phyloP scores from a whole-genome alignment of 2,888 invertebrate species.

The Epinotia ramella region DNA sequence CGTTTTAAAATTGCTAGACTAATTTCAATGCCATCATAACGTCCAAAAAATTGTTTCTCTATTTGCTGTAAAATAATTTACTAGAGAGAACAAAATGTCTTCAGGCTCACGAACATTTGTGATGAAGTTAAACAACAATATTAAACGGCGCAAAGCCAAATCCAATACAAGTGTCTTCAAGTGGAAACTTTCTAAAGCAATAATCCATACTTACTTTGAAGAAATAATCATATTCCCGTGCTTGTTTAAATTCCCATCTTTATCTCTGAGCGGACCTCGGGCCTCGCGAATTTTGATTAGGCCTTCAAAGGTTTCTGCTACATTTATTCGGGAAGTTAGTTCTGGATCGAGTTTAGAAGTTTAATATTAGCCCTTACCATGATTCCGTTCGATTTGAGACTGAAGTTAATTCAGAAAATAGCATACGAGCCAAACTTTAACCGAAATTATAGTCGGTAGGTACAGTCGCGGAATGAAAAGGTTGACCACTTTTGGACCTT shows the following conservation, averaged over 20 bases:
- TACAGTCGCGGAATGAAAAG: no score
- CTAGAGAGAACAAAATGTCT: background rate
- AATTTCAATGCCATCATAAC: background rate
- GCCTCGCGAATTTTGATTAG: slow-evolving; percentile 68
- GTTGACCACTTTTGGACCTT: no score
- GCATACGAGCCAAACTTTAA: no score
- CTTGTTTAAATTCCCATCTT: slow-evolving; percentile 49
- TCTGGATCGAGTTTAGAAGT: slow-evolving; percentile 67
- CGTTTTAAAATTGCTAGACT: background rate
- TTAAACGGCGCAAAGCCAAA: background rate
- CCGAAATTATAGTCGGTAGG: no score
- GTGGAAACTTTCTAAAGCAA: slow-evolving; percentile 36
- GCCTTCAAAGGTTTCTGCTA: slow-evolving; percentile 75
- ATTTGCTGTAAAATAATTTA: background rate
- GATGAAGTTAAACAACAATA: slow-evolving; percentile 12
- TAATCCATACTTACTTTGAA: slow-evolving; percentile 43
- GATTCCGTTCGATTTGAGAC: background rate
- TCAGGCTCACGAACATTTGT: background rate
- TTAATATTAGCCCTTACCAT: slow-evolving; percentile 60
- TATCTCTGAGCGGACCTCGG: slow-evolving; percentile 60
- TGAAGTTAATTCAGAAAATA: background rate
- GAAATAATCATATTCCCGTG: slow-evolving; percentile 43
- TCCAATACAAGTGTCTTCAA: slow-evolving; percentile 8
- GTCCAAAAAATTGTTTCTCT: background rate
- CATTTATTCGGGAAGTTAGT: slow-evolving; percentile 75